Evolutionary conservation across 2,797 vertebrate species (phyloP).

Genomic region (Clarias platycephalus): DNA sequence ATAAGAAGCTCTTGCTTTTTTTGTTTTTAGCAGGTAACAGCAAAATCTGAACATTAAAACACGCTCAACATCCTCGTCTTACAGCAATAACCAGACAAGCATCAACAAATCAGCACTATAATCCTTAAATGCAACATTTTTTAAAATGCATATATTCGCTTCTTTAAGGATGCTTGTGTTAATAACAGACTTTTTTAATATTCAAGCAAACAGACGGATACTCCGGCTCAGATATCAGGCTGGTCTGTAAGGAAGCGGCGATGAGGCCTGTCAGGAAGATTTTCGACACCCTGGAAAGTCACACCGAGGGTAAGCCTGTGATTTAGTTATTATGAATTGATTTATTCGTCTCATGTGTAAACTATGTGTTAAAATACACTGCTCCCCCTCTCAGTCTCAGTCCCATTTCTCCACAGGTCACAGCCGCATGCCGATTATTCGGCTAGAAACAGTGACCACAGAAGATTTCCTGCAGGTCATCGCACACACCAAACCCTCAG

Average conservation of each 20-base stretch:
- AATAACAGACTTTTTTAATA: slow-evolving; percentile 6
- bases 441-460: slow-evolving; percentile 84
- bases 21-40: background rate
- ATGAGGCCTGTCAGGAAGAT: slow-evolving; percentile 94
- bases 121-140: background rate
- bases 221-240: slow-evolving; percentile 89
- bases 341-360: background rate
- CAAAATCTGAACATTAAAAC: background rate
- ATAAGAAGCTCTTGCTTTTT: background rate
- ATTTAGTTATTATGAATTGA: slow-evolving; percentile 23
- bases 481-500: slow-evolving; percentile 87
- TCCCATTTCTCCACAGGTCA: slow-evolving; percentile 66
- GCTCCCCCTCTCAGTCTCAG: slow-evolving; percentile 22
- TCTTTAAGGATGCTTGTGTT: background rate
- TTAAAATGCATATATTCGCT: background rate
- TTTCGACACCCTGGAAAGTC: slow-evolving; percentile 84
- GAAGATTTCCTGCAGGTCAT: slow-evolving; percentile 86
- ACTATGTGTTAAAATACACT: slow-evolving; percentile 15
- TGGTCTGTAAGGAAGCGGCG: slow-evolving; percentile 93
- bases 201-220: slow-evolving; percentile 84
- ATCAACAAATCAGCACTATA: background rate
- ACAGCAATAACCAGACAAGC: background rate
- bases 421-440: slow-evolving; percentile 68
- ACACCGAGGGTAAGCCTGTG: slow-evolving; percentile 75
- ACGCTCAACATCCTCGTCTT: background rate